These are phyloP conservation scores for Hippopotamyrus pictus DNA, from an alignment of 2,797 vertebrate species.

Conservation along the genomic window DNA sequence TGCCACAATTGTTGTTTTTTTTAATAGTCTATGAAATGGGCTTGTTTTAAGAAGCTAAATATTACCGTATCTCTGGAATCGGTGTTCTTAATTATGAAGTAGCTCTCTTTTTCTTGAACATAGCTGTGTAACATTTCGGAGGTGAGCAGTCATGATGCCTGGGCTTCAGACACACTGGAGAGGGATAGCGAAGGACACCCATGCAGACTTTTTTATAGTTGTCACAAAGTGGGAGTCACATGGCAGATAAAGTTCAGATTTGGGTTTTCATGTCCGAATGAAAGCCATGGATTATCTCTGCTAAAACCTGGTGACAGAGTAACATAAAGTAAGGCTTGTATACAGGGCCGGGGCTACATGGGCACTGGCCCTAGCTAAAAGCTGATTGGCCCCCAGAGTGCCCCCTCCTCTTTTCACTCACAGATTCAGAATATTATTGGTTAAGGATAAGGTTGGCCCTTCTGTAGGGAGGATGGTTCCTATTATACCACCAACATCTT, in stretches of 20 bases:
- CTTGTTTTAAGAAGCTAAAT: neutral
- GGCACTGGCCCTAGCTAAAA: neutral
- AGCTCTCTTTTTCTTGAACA: neutral
- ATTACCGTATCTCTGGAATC: neutral
- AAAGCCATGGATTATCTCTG: neutral
- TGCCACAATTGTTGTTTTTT: neutral
- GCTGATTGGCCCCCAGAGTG: neutral
- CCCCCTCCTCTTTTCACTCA: neutral
- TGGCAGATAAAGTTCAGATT: neutral
- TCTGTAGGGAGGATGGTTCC: neutral
- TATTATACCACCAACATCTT: neutral
- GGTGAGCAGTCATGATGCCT: neutral
- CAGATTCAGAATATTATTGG: neutral
- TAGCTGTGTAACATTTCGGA: neutral
- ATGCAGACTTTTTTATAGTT: neutral
- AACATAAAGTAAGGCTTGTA: neutral
- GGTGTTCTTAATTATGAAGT: neutral
- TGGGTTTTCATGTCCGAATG: neutral
- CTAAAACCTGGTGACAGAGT: neutral
- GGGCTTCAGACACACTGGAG: neutral
- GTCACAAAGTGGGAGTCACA: neutral
- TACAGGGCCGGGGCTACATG: neutral
- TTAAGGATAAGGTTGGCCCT: neutral
- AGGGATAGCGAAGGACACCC: neutral
- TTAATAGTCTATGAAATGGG: neutral